These are phyloP conservation scores for Drosophila micromelanica DNA, from an alignment of 1,140 invertebrate species.

Conservation along the genomic window DNA sequence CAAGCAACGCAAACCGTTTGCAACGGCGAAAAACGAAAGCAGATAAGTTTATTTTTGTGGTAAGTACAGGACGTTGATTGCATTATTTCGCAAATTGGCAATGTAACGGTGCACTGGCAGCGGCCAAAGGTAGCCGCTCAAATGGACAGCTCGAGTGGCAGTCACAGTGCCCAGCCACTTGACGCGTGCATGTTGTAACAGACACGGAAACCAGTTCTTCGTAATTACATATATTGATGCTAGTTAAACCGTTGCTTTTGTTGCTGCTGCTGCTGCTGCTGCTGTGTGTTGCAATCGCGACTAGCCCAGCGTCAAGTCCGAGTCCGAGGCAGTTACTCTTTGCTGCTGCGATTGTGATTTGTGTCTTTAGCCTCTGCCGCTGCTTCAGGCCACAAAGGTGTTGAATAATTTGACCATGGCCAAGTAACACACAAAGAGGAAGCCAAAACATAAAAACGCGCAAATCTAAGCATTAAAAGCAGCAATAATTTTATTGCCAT, in stretches of 20 bases:
- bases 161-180: slow-evolving; percentile 29
- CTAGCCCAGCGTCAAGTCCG: slow-evolving; percentile 51
- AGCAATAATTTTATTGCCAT: slow-evolving; percentile 16
- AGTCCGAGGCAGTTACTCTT: slow-evolving; percentile 46
- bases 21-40: not conserved
- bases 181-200: slow-evolving; percentile 62
- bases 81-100: not conserved
- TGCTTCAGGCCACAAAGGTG: slow-evolving; percentile 30
- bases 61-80: slow-evolving; percentile 17
- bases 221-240: slow-evolving; percentile 70
- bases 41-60: not conserved
- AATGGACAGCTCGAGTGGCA: slow-evolving; percentile 30
- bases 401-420: slow-evolving; percentile 69
- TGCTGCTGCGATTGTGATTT: slow-evolving; percentile 34
- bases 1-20: slow-evolving; percentile 27
- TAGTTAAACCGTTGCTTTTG: slow-evolving; percentile 41
- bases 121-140: slow-evolving; percentile 24
- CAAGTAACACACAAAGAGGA: slow-evolving; percentile 64
- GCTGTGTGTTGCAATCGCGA: slow-evolving; percentile 58
- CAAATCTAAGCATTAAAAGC: slow-evolving; percentile 7
- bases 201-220: slow-evolving; percentile 73
- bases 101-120: slow-evolving; percentile 19
- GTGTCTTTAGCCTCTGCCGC: slow-evolving; percentile 23
- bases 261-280: slow-evolving; percentile 6
- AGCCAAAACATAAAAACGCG: slow-evolving; percentile 22